Base-by-base conservation (phyloP, 2,888 invertebrate genomes). In the Aphidius colemani region DNA sequence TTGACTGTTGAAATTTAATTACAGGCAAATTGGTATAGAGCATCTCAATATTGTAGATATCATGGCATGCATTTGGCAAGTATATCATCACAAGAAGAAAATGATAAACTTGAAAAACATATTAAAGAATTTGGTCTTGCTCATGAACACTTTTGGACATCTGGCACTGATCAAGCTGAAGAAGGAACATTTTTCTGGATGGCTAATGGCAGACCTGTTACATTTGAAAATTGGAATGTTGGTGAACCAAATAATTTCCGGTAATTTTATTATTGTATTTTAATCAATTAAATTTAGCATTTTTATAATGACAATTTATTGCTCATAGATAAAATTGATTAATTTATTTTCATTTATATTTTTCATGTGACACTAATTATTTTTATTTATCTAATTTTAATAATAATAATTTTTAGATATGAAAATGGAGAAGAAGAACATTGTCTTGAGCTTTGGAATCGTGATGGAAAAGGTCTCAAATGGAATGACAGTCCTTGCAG, bases 401-500 rank as follows among this genome's bases (percentile, higher is more conserved):
- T 61, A 13, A 41, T 41, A 49, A 41, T 43, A 41, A 48, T 51
- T 70, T 71, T 1, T 59, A 90, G 93, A 70, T 93, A 93, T 82
- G 95, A 95, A 82, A 95, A 95, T 78, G 95, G 95, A 7, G 95
- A 95, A 82, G 94, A 95, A 81, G 95, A 95, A 80, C 94, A 95
- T 82, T 95, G 95, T 74, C 80, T 95, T 69, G 95, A 95, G 79
- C 85, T 95, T 30, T 95, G 95, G 95, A 92, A 95, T 84, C 86
- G 95, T 69, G 95, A 95, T 77, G 95, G 94, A 67, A 95, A 95
- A 80, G 95, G 95, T 0, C 85, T 95, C 10, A 94, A 94, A 78
- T 95, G 95, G 95, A 95, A 95, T 83, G 95, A 95, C 81, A 94
- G 94, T 0, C 95, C 95, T 0, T 95, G 95, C 82, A 94, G 94